Evolutionary conservation across 2,797 vertebrate species (phyloP).

Genomic region (Enteromius paludinosus): DNA sequence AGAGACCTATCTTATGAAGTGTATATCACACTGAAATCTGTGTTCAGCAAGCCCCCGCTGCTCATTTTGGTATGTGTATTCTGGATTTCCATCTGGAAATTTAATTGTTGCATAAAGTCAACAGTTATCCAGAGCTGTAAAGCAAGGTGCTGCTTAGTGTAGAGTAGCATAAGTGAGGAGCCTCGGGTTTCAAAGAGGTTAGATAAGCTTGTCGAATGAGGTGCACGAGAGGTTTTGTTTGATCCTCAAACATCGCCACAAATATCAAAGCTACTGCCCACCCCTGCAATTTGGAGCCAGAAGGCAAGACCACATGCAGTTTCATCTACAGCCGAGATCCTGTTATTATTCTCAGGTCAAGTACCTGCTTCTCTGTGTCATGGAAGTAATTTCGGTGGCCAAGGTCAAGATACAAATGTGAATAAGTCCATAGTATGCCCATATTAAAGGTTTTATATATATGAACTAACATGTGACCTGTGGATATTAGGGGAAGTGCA

Average conservation of each 20-base stretch:
- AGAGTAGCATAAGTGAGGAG: slow-evolving; percentile 5
- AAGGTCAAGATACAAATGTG: not conserved
- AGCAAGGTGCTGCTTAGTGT: not conserved
- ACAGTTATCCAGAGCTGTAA: not conserved
- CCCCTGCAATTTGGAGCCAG: slow-evolving; percentile 42
- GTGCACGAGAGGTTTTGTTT: slow-evolving; percentile 18
- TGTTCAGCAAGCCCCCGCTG: not conserved
- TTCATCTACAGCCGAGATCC: slow-evolving; percentile 30
- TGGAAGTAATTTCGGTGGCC: slow-evolving; percentile 5
- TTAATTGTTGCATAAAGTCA: not conserved
- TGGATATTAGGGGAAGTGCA: not conserved
- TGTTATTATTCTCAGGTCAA: slow-evolving; percentile 30
- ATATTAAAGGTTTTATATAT: slow-evolving; percentile 1
- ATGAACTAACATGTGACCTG: not conserved
- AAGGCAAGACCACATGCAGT: slow-evolving; percentile 37
- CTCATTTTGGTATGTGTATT: not conserved
- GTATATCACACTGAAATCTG: not conserved
- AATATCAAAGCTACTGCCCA: slow-evolving; percentile 47
- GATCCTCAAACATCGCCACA: slow-evolving; percentile 33
- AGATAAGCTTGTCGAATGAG: slow-evolving; percentile 42
- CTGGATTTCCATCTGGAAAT: not conserved
- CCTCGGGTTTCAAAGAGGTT: slow-evolving; percentile 35
- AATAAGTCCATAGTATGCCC: not conserved
- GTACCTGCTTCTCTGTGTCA: slow-evolving; percentile 20
- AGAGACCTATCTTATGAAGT: not conserved